phyloP scores from a whole-genome alignment of 2,888 invertebrate species.

The Dusona sp. region DNA sequence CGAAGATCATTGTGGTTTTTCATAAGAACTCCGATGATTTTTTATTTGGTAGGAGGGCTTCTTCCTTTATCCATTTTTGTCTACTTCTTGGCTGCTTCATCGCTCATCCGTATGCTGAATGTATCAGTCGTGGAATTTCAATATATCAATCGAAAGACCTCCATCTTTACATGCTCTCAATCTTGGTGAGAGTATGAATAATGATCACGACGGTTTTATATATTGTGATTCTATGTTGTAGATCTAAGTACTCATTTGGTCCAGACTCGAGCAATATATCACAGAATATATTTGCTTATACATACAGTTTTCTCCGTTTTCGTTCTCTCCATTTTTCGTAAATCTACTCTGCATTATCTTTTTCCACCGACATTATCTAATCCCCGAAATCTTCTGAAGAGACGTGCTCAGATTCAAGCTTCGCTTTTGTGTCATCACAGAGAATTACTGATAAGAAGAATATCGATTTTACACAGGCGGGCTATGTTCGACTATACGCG shows the following conservation, averaged over 20 bases:
- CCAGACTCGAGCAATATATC: not conserved
- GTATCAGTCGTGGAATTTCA: no score
- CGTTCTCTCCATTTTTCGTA: not conserved
- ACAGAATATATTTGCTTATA: not conserved
- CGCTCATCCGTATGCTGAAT: conserved; percentile 15
- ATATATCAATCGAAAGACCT: conserved; percentile 31
- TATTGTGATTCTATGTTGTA: conserved; percentile 13
- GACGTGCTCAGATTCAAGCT: conserved; percentile 39
- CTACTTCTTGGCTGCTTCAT: not conserved
- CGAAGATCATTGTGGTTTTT: not conserved
- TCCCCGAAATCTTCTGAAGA: conserved; percentile 6
- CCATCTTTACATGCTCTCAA: conserved; percentile 59
- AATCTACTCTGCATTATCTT: not conserved
- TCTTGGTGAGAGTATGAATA: conserved; percentile 75
- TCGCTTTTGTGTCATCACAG: conserved; percentile 22
- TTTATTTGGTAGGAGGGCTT: not conserved
- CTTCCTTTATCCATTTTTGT: not conserved
- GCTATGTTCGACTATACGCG: not conserved
- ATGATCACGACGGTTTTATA: conserved; percentile 58
- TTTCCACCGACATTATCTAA: not conserved
- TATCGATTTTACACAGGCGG: not conserved
- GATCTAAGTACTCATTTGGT: not conserved
- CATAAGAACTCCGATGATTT: not conserved
- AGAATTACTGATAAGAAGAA: conserved; percentile 3
- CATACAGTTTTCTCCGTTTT: not conserved